phyloP scores from a whole-genome alignment of 2,113 vertebrate genomes.

The Pygoscelis adeliae region DNA sequence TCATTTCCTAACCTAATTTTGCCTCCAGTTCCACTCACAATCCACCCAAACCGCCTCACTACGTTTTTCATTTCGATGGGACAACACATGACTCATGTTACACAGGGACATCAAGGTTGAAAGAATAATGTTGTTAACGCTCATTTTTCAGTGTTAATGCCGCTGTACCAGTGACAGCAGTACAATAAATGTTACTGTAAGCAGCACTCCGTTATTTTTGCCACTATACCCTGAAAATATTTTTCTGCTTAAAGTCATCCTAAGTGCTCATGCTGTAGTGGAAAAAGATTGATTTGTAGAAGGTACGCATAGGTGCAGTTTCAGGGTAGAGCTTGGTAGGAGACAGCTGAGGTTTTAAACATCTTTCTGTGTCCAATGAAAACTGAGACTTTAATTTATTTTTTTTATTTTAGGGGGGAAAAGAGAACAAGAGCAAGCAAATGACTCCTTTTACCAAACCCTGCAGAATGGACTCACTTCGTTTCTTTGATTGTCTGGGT shows the following conservation, averaged over 20 bases:
- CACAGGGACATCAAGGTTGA: background rate
- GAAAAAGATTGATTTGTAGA: background rate
- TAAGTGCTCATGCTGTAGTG: background rate
- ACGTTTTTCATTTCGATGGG: background rate
- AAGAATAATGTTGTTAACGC: background rate
- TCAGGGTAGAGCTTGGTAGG: background rate
- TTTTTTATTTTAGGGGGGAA: background rate
- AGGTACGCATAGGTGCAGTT: background rate
- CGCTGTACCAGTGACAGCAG: background rate
- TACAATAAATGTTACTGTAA: background rate
- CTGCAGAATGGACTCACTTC: rapidly evolving
- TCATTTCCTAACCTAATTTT: background rate
- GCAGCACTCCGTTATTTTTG: background rate
- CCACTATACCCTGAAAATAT: background rate
- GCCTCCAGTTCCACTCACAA: background rate
- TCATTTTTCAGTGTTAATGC: background rate
- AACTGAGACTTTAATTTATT: background rate
- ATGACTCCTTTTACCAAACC: background rate
- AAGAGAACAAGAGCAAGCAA: background rate
- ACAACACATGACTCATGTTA: background rate
- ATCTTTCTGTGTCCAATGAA: background rate
- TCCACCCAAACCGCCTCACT: background rate
- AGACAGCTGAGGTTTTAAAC: background rate
- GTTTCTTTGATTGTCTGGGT: background rate
- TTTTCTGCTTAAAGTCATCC: background rate